Evolutionary conservation across 2,797 vertebrate species (phyloP).

Genomic region (Diceros bicornis): DNA sequence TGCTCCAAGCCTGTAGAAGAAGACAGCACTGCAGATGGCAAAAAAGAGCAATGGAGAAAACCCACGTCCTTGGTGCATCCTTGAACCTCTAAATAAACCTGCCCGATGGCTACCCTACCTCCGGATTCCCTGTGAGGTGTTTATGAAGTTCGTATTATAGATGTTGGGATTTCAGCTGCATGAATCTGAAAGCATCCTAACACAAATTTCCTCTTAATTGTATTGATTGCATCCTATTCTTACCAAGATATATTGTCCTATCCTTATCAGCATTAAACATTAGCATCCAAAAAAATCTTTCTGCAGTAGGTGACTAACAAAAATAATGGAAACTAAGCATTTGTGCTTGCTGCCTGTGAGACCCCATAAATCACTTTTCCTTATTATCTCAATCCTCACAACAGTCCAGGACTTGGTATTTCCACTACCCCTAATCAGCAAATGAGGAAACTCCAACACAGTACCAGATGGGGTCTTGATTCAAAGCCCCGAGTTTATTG

Average conservation of each 20-base stretch:
- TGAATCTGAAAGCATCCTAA: not conserved
- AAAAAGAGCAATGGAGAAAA: not conserved
- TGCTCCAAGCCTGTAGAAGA: not conserved
- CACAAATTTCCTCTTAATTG: not conserved
- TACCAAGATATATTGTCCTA: not conserved
- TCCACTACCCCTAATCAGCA: not conserved
- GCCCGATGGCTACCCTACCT: not conserved
- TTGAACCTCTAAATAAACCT: not conserved
- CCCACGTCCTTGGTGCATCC: accelerated
- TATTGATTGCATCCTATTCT: not conserved
- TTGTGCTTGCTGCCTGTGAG: not conserved
- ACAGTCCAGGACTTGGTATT: not conserved
- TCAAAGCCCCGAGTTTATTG: not conserved
- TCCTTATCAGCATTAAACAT: not conserved
- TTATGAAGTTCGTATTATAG: not conserved
- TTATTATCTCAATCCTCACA: not conserved
- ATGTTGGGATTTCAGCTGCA: not conserved
- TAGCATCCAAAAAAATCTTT: not conserved
- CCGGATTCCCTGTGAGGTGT: not conserved
- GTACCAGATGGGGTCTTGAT: no score
- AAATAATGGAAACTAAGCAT: not conserved
- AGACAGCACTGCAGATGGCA: no score
- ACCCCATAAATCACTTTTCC: not conserved
- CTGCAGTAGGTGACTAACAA: not conserved
- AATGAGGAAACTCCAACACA: not conserved